Conservation (phyloP, 2,797 vertebrate species). For the Propithecus deckenii region DNA sequence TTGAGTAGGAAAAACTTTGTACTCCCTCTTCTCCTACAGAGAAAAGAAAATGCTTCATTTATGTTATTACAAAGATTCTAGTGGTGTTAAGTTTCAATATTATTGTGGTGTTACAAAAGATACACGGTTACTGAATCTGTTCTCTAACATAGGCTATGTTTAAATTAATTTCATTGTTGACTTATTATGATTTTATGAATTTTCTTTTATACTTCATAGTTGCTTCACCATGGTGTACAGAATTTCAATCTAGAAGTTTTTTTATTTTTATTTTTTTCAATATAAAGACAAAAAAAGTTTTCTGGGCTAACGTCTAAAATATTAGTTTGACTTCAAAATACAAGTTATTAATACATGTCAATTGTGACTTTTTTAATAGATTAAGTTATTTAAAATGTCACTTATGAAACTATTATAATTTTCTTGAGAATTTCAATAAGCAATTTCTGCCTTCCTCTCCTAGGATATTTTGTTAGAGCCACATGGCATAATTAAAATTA, state of each 20-base stretch:
- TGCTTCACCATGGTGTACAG: neutral
- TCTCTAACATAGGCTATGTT: neutral
- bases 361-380: neutral
- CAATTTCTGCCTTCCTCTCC: neutral
- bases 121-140: neutral
- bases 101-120: constrained; percentile 12
- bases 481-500: constrained; percentile 44
- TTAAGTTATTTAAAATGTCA: constrained; percentile 45
- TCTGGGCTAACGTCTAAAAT: neutral
- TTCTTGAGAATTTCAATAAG: constrained; percentile 30
- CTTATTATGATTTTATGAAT: constrained; percentile 33
- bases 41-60: neutral
- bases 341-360: neutral
- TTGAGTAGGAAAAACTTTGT: neutral
- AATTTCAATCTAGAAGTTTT: neutral
- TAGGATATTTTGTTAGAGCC: neutral
- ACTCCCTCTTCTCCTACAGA: neutral
- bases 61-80: constrained; percentile 7
- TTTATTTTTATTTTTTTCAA: neutral
- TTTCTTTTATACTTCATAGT: constrained; percentile 13
- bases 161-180: constrained; percentile 36
- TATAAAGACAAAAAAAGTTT: constrained; percentile 34
- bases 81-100: neutral
- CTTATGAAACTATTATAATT: neutral
- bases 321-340: constrained; percentile 32